Evolutionary conservation across 2,797 vertebrate genomes (phyloP), one percentile per base, ranked within the genome.

Genomic region (Pelodytes ibericus): DNA sequence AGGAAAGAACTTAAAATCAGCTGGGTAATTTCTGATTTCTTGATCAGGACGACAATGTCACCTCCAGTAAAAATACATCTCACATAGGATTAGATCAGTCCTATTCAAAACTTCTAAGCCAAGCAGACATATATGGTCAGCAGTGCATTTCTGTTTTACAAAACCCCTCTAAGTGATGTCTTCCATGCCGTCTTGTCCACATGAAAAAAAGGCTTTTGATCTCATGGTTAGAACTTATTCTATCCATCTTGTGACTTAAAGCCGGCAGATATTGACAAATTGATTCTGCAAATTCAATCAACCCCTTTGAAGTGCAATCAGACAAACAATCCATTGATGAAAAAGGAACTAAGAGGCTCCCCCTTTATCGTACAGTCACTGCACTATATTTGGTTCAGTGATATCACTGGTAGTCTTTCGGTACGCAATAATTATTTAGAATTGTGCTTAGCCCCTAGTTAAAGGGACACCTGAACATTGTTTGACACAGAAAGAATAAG

Each of bases 251-350:
- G 15, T 57, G 67, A 71, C 74, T 64, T 77, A 77, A 77, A 77
- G 30, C 68, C n/a, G 27, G 49, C 68, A 65, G 51, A 41, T 71
- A 77, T 71, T 77, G 75, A 66, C 75, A 77, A 71, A 77, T 77
- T 77, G 75, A 77, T 77, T 72, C 51, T 66, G 33, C 27, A 65
- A 77, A 77, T 77, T 77, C 61, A 77, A 71, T 77, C 74, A 77
- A 33, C 60, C 11, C 59, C 67, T 77, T 77, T 77, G 75, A 77
- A 77, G 75, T n/a, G 18, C 75, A 71, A 72, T 71, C 61, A 70
- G 36, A 59, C 68, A 44, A 65, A 36, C 51, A 59, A 71, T 60
- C 22, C 68, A 77, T 72, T 71, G 68, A 71, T 51, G 47, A 66
- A 59, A 64, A 59, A 8, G 51, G 53, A 22, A 62, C 60, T n/a